Conservation (phyloP, 2,888 invertebrate genomes). For the Ectobius pallidus region DNA sequence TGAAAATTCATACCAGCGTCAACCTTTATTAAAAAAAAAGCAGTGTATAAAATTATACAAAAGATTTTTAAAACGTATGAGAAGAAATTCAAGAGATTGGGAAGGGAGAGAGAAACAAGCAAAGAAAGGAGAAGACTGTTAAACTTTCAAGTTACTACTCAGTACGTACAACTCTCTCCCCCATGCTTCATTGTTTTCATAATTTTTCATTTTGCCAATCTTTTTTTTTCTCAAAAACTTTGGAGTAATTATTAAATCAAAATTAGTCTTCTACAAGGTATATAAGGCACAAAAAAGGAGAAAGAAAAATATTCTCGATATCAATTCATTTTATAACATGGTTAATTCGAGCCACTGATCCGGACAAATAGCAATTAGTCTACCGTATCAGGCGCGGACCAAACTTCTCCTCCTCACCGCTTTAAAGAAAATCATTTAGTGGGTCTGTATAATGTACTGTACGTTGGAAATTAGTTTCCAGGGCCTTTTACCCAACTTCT, state of each 20-base stretch:
- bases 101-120: neutral
- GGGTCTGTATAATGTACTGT: constrained; percentile 25
- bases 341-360: constrained; percentile 40
- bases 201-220: constrained; percentile 42
- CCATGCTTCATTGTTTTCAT: constrained; percentile 41
- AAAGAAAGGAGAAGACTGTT: constrained; percentile 9
- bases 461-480: neutral
- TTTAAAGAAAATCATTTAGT: constrained; percentile 37
- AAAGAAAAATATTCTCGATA: constrained; percentile 36
- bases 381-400: constrained; percentile 15
- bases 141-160: too few relatives aligned
- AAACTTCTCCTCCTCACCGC: constrained; percentile 28
- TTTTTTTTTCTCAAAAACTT: constrained; percentile 9
- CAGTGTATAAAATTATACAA: neutral
- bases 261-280: constrained; percentile 50
- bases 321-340: constrained; percentile 42
- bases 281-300: constrained; percentile 9
- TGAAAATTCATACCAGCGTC: too few relatives aligned
- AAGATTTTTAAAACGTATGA: neutral
- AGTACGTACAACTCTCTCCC: constrained; percentile 34
- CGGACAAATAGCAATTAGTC: constrained; percentile 41
- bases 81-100: neutral
- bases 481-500: neutral
- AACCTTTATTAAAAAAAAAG: too few relatives aligned
- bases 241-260: constrained; percentile 54